A percentile compares a stretch with the other conserved stretches of the same genome.
phyloP scores from a whole-genome alignment of 1,140 invertebrate species.

The Drosophila seguyi region DNA sequence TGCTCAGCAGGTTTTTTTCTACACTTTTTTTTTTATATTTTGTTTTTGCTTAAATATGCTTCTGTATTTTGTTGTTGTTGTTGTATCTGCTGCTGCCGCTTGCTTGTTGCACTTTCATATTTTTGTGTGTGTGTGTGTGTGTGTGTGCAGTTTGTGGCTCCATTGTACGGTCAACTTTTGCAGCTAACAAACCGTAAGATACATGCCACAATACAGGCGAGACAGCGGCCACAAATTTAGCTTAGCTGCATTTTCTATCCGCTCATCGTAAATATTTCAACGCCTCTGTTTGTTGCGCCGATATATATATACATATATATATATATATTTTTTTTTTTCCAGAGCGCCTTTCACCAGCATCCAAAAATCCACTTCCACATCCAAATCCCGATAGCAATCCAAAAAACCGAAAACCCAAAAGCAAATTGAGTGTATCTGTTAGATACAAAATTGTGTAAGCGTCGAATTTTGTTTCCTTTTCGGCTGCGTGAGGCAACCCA shows the following conservation, averaged over 20 bases:
- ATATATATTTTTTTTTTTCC: conserved; percentile 40
- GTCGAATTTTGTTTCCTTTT: conserved; percentile 50
- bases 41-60: conserved; percentile 29
- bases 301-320: conserved; percentile 22
- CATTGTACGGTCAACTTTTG: conserved; percentile 57
- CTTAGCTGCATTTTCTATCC: conserved; percentile 37
- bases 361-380: conserved; percentile 4
- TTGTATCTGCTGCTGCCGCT: conserved; percentile 30
- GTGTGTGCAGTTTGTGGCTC: conserved; percentile 44
- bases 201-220: conserved; percentile 16
- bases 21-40: conserved; percentile 3
- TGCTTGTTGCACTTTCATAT: conserved; percentile 75
- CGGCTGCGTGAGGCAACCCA: conserved; percentile 58
- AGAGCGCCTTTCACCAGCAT: conserved; percentile 66
- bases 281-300: conserved; percentile 62
- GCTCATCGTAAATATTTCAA: conserved; percentile 80
- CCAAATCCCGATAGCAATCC: background rate
- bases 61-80: conserved; percentile 21
- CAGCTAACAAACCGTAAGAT: conserved; percentile 55
- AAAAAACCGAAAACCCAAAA: no score
- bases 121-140: conserved; percentile 58
- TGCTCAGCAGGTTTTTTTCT: conserved; percentile 66
- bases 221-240: conserved; percentile 22
- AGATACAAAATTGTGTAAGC: conserved; percentile 67
- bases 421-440: conserved; percentile 53